Conservation (phyloP, 92 coral and sea anemone species). For the Metridium senile region DNA sequence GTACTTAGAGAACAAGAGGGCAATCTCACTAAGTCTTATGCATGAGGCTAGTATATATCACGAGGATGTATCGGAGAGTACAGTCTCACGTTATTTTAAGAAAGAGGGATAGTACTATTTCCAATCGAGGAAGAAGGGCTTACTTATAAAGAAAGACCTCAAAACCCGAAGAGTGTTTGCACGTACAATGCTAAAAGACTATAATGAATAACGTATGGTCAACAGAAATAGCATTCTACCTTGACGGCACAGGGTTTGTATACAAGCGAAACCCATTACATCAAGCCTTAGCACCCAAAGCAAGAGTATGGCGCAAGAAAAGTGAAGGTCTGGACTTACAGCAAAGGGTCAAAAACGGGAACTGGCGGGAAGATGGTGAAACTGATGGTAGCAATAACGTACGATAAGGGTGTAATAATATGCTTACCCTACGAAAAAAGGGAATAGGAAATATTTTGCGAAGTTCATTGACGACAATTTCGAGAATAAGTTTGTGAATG, state of each 20-base stretch:
- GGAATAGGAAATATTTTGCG: too few species aligned
- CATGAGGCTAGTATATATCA: background rate
- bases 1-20: background rate
- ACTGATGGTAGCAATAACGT: conserved; percentile 17
- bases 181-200: background rate
- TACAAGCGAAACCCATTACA: background rate
- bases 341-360: conserved; percentile 1
- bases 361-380: conserved; percentile 7
- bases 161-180: background rate
- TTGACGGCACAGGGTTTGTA: conserved; percentile 1
- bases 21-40: background rate
- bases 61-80: background rate
- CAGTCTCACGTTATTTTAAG: background rate
- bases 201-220: conserved; percentile 6
- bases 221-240: conserved; percentile 9
- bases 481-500: conserved; percentile 8
- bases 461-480: too few species aligned
- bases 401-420: too few species aligned
- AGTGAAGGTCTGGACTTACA: background rate
- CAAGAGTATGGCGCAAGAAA: background rate
- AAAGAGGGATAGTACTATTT: background rate
- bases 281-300: background rate
- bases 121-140: background rate
- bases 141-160: background rate
- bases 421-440: too few species aligned